Evolutionary conservation across 2,797 vertebrate genomes (phyloP).

Genomic region (Lacerta viridis): DNA sequence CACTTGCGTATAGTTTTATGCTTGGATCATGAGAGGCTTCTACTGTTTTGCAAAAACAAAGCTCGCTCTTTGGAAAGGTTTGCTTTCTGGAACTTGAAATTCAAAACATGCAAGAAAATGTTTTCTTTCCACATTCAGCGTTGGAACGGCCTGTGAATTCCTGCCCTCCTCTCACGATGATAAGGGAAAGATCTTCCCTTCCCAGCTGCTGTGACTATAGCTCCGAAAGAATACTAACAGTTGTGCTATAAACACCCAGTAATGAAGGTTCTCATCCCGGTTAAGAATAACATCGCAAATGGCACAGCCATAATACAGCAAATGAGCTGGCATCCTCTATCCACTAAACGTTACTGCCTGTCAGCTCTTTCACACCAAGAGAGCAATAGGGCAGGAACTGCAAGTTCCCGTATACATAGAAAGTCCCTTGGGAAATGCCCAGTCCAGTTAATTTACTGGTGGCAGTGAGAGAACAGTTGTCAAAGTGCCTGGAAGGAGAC

Average conservation of each 20-base stretch:
- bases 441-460: slow-evolving; percentile 68
- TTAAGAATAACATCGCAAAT: slow-evolving; percentile 47
- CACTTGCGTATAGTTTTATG: background rate
- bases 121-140: slow-evolving; percentile 1
- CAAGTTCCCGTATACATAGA: slow-evolving; percentile 56
- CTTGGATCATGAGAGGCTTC: background rate
- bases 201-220: slow-evolving; percentile 56
- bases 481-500: slow-evolving; percentile 72
- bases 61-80: fast-evolving
- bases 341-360: slow-evolving; percentile 11
- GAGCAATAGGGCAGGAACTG: slow-evolving; percentile 56
- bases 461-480: slow-evolving; percentile 73
- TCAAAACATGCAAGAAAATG: background rate
- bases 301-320: slow-evolving; percentile 43
- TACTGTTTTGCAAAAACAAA: background rate
- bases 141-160: slow-evolving; percentile 17
- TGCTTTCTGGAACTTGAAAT: background rate
- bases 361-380: slow-evolving; percentile 43
- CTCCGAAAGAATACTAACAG: slow-evolving; percentile 50
- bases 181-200: slow-evolving; percentile 26
- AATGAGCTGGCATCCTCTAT: slow-evolving; percentile 53
- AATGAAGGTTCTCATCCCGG: slow-evolving; percentile 50
- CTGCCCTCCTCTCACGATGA: background rate
- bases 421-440: slow-evolving; percentile 57
- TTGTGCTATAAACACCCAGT: slow-evolving; percentile 43